phyloP scores from a whole-genome alignment of 2,113 vertebrate species.

The Alaudala cheleensis region DNA sequence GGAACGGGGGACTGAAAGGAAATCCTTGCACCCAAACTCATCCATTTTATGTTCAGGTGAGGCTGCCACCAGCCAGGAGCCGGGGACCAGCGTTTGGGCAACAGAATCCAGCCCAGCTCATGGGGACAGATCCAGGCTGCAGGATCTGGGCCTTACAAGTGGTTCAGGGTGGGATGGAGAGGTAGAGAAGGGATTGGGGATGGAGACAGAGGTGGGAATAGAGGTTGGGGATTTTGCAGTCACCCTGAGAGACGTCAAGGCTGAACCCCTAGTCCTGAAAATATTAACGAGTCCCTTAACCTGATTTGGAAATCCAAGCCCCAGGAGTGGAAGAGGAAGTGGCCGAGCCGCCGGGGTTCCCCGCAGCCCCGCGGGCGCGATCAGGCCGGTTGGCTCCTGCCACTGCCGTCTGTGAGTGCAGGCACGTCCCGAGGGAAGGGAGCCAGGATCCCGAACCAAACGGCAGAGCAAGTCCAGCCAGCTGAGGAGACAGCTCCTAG shows the following conservation, averaged over 20 bases:
- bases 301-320: slow-evolving; percentile 37
- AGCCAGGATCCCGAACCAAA: background rate
- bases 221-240: background rate
- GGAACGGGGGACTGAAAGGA: background rate
- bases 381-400: background rate
- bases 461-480: background rate
- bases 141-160: background rate
- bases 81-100: fast-evolving
- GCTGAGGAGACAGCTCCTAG: slow-evolving; percentile 39
- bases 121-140: fast-evolving
- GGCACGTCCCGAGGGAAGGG: background rate
- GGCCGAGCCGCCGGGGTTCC: background rate
- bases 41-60: background rate
- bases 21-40: background rate
- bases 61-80: fast-evolving
- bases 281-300: background rate
- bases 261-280: background rate
- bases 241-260: background rate
- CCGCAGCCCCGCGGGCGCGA: fast-evolving
- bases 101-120: background rate
- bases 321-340: background rate
- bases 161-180: background rate
- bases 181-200: background rate
- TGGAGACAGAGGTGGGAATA: background rate
- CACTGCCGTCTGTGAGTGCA: fast-evolving